Evolutionary conservation across 2,113 vertebrate genomes (phyloP).

Genomic region (Numenius arquata): DNA sequence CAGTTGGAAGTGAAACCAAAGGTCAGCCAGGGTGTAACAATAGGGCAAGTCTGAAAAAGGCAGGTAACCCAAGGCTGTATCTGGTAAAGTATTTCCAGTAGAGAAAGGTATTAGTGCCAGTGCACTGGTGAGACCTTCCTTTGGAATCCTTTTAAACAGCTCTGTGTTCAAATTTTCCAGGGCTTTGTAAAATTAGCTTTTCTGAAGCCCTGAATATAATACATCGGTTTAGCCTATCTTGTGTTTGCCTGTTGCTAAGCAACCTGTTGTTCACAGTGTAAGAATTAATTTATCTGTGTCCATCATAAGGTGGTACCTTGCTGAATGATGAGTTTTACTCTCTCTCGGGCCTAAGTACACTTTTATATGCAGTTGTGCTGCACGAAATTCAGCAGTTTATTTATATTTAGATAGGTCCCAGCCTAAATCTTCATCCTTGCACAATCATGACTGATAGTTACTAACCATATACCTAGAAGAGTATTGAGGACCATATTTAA

Average conservation of each 20-base stretch:
- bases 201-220: background rate
- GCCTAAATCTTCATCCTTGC: background rate
- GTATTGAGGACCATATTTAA: background rate
- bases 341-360: background rate
- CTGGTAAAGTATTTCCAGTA: background rate
- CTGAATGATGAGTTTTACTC: background rate
- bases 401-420: background rate
- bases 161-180: background rate
- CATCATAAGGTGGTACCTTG: background rate
- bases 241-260: background rate
- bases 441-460: background rate
- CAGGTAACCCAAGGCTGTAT: background rate
- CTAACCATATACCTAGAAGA: background rate
- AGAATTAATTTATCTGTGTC: background rate
- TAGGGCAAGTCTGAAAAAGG: background rate
- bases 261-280: background rate
- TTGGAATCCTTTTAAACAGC: background rate
- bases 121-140: background rate
- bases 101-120: background rate
- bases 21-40: background rate
- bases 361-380: background rate
- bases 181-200: background rate
- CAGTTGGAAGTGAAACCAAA: background rate
- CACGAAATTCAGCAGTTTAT: background rate
- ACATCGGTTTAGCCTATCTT: background rate